Evolutionary conservation across 2,113 vertebrate genomes (phyloP).

Genomic region (Eulacestoma nigropectus): DNA sequence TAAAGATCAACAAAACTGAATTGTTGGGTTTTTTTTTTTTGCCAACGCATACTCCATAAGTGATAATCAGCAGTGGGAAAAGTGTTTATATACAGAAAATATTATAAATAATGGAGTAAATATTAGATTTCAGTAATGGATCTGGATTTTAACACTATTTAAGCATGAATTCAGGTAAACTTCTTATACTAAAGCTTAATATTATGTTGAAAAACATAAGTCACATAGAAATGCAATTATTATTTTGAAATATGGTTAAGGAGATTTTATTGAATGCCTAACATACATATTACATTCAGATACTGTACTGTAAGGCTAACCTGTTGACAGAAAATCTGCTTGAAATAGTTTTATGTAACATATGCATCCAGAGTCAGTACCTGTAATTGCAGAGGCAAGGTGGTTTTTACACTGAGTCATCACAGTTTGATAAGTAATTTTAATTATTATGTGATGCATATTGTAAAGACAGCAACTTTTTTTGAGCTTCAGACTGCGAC

Average conservation of each 20-base stretch:
- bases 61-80: background rate
- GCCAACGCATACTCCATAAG: background rate
- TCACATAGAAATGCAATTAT: background rate
- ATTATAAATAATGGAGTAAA: background rate
- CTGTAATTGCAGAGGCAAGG: constrained; percentile 25
- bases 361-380: constrained; percentile 42
- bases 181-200: background rate
- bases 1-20: background rate
- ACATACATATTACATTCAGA: background rate
- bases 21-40: background rate
- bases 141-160: background rate
- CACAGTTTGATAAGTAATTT: constrained; percentile 46
- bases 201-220: background rate
- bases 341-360: constrained; percentile 44
- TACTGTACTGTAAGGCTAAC: background rate
- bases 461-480: constrained; percentile 43
- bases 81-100: background rate
- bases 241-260: background rate
- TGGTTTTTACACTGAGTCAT: constrained; percentile 58
- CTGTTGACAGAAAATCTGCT: background rate
- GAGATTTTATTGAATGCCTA: background rate
- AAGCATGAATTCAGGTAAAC: background rate
- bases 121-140: background rate
- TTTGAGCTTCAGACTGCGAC: constrained; percentile 11
- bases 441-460: constrained; percentile 46